Percentiles rank a stretch among this genome's conserved stretches.
phyloP scores from a whole-genome alignment of 2,888 invertebrate genomes.

The Epistrophe grossulariae region DNA sequence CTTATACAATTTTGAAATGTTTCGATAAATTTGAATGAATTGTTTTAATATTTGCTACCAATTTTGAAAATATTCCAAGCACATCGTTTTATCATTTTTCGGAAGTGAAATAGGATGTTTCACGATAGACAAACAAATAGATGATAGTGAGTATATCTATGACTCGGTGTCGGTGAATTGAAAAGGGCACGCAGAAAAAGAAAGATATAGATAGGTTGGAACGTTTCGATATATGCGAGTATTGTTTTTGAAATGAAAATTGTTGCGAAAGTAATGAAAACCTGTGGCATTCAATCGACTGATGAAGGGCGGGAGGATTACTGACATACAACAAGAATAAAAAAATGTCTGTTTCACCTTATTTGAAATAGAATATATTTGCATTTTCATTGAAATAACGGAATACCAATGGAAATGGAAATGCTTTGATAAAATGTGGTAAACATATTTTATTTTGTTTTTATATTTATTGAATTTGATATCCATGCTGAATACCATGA shows the following conservation, averaged over 20 bases:
- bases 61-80: slow-evolving; percentile 30
- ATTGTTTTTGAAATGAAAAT: slow-evolving; percentile 42
- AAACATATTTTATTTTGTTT: slow-evolving; percentile 7
- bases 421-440: slow-evolving; percentile 10
- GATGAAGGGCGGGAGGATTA: neutral
- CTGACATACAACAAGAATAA: neutral
- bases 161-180: neutral
- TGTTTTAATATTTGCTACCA: slow-evolving; percentile 53
- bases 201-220: neutral
- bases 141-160: slow-evolving; percentile 29
- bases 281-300: slow-evolving; percentile 1
- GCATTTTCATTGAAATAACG: slow-evolving; percentile 13
- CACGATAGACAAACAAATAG: slow-evolving; percentile 8
- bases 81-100: slow-evolving; percentile 24
- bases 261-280: slow-evolving; percentile 36
- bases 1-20: neutral
- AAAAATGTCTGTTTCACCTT: neutral
- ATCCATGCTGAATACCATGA: neutral
- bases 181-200: neutral
- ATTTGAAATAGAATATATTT: slow-evolving; percentile 3
- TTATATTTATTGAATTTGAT: slow-evolving; percentile 1
- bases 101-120: slow-evolving; percentile 18
- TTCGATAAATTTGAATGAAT: slow-evolving; percentile 54
- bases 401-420: slow-evolving; percentile 1
- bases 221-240: neutral